phyloP scores from a whole-genome alignment of 2,888 invertebrate species.

The Epirrhoe tristata region DNA sequence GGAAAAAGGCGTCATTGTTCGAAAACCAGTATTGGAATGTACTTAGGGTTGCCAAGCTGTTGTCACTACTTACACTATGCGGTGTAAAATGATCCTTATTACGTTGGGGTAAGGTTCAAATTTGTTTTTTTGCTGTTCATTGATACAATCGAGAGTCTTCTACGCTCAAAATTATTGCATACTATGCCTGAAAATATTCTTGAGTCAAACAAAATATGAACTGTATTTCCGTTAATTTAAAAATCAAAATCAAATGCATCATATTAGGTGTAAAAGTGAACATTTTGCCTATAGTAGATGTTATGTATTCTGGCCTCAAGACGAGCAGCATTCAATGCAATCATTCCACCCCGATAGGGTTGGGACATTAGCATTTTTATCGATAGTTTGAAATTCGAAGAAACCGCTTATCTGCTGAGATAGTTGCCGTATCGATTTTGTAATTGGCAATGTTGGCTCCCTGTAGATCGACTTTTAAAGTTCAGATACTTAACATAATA shows the following conservation, averaged over 20 bases:
- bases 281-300: background rate
- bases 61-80: background rate
- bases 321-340: slow-evolving; percentile 71
- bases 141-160: background rate
- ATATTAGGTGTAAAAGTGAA: slow-evolving; percentile 7
- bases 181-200: no score
- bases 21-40: slow-evolving; percentile 57
- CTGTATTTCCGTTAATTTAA: background rate
- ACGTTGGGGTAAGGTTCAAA: background rate
- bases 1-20: slow-evolving; percentile 58
- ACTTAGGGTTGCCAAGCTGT: slow-evolving; percentile 46
- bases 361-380: slow-evolving; percentile 79
- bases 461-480: background rate
- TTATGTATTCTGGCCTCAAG: slow-evolving; percentile 40
- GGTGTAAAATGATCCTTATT: slow-evolving; percentile 9
- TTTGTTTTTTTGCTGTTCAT: background rate
- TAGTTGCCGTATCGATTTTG: slow-evolving; percentile 41
- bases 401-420: slow-evolving; percentile 46
- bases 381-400: slow-evolving; percentile 67
- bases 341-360: slow-evolving; percentile 70
- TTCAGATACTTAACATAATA: no score
- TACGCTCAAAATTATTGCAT: no score
- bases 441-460: slow-evolving; percentile 1
- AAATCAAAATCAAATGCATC: background rate
- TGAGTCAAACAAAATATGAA: background rate